Percentiles rank a stretch among this genome's conserved stretches.
phyloP scores from a whole-genome alignment of 2,888 invertebrate species.

The Eupithecia centaureata region DNA sequence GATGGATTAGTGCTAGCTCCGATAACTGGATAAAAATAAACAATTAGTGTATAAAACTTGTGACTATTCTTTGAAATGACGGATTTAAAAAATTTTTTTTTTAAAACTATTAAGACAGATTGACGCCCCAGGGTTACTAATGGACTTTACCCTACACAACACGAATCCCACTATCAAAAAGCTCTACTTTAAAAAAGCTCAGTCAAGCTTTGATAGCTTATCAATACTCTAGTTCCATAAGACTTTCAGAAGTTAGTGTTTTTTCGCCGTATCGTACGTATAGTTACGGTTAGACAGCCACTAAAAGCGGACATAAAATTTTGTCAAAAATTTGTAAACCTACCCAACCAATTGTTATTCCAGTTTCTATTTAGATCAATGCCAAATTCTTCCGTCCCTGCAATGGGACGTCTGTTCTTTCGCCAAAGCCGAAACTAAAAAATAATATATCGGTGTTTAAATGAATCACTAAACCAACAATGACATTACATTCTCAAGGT shows the following conservation, averaged over 20 bases:
- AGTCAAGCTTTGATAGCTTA: too few species aligned
- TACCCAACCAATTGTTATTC: constrained; percentile 84
- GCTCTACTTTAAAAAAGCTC: too few species aligned
- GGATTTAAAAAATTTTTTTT: not conserved
- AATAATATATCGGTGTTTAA: not conserved
- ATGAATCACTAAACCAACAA: not conserved
- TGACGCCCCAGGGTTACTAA: too few species aligned
- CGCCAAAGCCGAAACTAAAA: constrained; percentile 88
- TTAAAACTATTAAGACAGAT: not conserved
- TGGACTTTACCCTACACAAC: too few species aligned
- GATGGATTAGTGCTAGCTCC: constrained; percentile 72
- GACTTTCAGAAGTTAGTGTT: too few species aligned
- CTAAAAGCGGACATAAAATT: too few species aligned
- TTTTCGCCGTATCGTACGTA: too few species aligned
- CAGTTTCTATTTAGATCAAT: constrained; percentile 86
- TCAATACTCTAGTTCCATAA: too few species aligned
- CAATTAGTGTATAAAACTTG: not conserved
- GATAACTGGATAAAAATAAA: constrained; percentile 52
- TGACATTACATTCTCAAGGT: not conserved
- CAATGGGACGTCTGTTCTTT: constrained; percentile 78
- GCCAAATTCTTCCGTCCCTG: constrained; percentile 78
- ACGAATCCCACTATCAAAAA: too few species aligned
- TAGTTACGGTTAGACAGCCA: too few species aligned
- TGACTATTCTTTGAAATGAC: not conserved
- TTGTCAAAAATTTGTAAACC: not conserved